phyloP scores from a whole-genome alignment of 2,888 invertebrate genomes.

The Salpingus planirostris region DNA sequence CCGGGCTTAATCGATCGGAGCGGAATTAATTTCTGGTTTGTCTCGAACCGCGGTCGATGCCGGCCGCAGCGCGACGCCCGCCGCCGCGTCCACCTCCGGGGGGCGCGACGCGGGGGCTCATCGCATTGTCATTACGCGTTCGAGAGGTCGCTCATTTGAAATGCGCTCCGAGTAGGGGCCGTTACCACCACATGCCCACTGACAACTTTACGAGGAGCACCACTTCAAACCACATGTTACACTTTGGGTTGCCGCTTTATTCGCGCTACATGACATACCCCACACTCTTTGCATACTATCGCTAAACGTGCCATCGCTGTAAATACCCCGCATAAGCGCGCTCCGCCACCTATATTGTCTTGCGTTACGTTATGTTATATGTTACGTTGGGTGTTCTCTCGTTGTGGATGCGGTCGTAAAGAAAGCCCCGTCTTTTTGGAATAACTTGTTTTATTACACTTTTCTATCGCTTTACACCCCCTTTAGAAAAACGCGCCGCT shows the following conservation, averaged over 20 bases:
- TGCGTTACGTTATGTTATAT: slow-evolving; percentile 8
- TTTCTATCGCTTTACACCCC: slow-evolving; percentile 25
- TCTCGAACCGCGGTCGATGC: slow-evolving; percentile 5
- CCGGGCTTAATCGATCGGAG: slow-evolving; percentile 12
- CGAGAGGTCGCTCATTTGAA: slow-evolving; percentile 38
- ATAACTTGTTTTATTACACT: slow-evolving; percentile 27
- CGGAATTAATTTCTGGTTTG: slow-evolving; percentile 9
- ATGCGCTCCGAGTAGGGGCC: slow-evolving; percentile 39
- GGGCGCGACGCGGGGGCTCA: slow-evolving; percentile 28
- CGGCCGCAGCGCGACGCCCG: slow-evolving; percentile 1
- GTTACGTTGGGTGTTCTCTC: not conserved
- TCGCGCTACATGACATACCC: slow-evolving; percentile 41
- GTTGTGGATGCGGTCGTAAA: slow-evolving; percentile 19
- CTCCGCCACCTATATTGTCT: slow-evolving; percentile 13
- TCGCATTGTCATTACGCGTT: slow-evolving; percentile 41
- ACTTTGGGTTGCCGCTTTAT: slow-evolving; percentile 42
- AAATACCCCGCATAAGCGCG: slow-evolving; percentile 10
- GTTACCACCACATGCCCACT: slow-evolving; percentile 43
- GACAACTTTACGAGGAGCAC: slow-evolving; percentile 44
- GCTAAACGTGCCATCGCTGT: slow-evolving; percentile 17
- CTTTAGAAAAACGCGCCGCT: slow-evolving; percentile 11
- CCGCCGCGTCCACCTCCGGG: too few relatives aligned
- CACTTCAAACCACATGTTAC: slow-evolving; percentile 45
- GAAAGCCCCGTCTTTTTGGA: slow-evolving; percentile 23
- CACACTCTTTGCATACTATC: slow-evolving; percentile 26